These are phyloP conservation scores for Odontesthes bonariensis DNA, from an alignment of 2,113 vertebrate genomes.

Conservation along the genomic window DNA sequence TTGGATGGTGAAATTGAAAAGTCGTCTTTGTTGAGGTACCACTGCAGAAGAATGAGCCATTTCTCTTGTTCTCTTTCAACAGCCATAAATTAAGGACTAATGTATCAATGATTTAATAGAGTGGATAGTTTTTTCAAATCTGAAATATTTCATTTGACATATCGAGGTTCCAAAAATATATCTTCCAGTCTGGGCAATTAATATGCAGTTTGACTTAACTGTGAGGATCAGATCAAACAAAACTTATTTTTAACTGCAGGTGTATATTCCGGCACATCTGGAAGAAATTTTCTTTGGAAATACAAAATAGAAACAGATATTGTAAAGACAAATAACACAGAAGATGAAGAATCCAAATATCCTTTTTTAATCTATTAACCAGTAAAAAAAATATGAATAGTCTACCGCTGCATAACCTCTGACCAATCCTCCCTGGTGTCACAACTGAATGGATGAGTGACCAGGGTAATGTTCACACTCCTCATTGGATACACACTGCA, in stretches of 20 bases:
- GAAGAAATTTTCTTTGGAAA: background rate
- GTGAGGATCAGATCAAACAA: background rate
- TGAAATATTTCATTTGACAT: background rate
- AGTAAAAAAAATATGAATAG: slow-evolving; percentile 37
- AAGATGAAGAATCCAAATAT: slow-evolving; percentile 1
- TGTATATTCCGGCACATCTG: background rate
- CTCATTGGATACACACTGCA: slow-evolving; percentile 73
- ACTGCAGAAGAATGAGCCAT: slow-evolving; percentile 47
- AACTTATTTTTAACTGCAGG: background rate
- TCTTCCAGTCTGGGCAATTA: slow-evolving; percentile 7
- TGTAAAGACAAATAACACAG: background rate
- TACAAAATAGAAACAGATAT: background rate
- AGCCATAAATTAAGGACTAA: slow-evolving; percentile 45
- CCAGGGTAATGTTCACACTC: slow-evolving; percentile 74
- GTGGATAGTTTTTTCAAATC: slow-evolving; percentile 12
- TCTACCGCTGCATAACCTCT: slow-evolving; percentile 67
- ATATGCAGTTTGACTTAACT: slow-evolving; percentile 13
- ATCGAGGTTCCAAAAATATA: no score
- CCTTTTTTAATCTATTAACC: slow-evolving; percentile 11
- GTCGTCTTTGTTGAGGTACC: slow-evolving; percentile 54
- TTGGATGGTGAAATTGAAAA: slow-evolving; percentile 74
- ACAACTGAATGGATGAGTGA: slow-evolving; percentile 76
- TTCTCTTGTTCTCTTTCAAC: slow-evolving; percentile 52
- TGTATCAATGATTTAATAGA: slow-evolving; percentile 70
- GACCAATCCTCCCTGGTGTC: slow-evolving; percentile 69